Base-by-base conservation (phyloP, 2,113 vertebrate genomes). In the Irena cyanogastra region DNA sequence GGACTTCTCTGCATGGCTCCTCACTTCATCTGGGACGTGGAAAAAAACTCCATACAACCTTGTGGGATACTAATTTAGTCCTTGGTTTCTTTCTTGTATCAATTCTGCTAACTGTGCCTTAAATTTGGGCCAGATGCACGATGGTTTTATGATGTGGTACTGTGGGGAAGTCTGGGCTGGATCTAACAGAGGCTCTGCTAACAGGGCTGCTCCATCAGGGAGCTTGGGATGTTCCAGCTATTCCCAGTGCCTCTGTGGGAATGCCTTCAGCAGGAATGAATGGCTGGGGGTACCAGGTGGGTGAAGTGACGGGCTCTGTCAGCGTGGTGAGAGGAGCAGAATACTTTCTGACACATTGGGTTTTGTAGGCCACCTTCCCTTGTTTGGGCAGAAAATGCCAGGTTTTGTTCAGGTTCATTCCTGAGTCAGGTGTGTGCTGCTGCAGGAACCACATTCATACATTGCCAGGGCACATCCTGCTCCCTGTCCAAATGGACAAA, bases 81-180 rank as follows among this genome's bases (percentile, higher is more conserved):
- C 92, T 97, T 94, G 96, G 95, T 97, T 98, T 98, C 96, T 97
- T 97, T 96, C 94, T 97, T 90, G 61, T 97, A 96, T 97, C 97
- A 95, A 97, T 96, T 90, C 92, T 72, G 61, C 97, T 97, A 97
- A 96, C 94, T 94, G 96, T 96, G 97, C 95, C 97, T 96, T 92
- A 94, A 96, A 96, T 97, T 86, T 95, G 96, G 95, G 95, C 96
- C 97, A 98, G 95, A 93, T 96, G 97, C 89, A 41, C 4, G 21
- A 95, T 94, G 95, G 93, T 94, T 98, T 98, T 97, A 96, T 96
- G 97, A 97, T 93, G 95, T 96, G 97, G 97, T 96, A 54, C 95
- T 20, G 21, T 93, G 95, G 90, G 93, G 97, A 95, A 97, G 94
- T 92, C 95, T 96, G 96, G 92, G 87, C 87, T 95, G 93, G 94